Evolutionary conservation across 1,140 invertebrate species (phyloP).

Genomic region (Mizuhopecten yessoensis): DNA sequence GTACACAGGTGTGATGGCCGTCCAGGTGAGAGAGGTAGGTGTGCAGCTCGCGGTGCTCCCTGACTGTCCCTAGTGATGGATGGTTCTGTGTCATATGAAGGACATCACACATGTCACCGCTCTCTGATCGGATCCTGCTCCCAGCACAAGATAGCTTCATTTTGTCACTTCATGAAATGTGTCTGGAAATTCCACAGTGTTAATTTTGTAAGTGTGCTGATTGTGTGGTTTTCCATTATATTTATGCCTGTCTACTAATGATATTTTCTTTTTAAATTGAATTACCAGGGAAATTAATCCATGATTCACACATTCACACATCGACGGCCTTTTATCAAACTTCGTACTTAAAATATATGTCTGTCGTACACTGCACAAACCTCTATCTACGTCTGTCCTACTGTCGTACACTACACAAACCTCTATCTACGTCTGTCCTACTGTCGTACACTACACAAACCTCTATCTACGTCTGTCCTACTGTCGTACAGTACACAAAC

Average conservation of each 20-base stretch:
- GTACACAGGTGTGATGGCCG: constrained; percentile 18
- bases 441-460: too few relatives aligned
- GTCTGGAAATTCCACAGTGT: background rate
- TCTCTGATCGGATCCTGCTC: constrained; percentile 9
- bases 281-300: too few relatives aligned
- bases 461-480: too few relatives aligned
- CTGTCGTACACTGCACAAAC: too few relatives aligned
- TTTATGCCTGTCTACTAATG: background rate
- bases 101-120: background rate
- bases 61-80: constrained; percentile 6
- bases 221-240: background rate
- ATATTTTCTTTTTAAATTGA: background rate
- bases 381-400: too few relatives aligned
- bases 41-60: constrained; percentile 19
- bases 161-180: background rate
- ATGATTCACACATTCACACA: too few relatives aligned
- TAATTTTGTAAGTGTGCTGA: background rate
- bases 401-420: too few relatives aligned
- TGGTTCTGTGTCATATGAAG: background rate
- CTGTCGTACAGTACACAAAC: too few relatives aligned
- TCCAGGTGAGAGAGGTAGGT: constrained; percentile 4
- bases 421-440: too few relatives aligned
- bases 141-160: background rate
- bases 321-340: too few relatives aligned
- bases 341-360: too few relatives aligned